Conservation (phyloP, 2,113 vertebrate genomes). For the Nipponia nippon region DNA sequence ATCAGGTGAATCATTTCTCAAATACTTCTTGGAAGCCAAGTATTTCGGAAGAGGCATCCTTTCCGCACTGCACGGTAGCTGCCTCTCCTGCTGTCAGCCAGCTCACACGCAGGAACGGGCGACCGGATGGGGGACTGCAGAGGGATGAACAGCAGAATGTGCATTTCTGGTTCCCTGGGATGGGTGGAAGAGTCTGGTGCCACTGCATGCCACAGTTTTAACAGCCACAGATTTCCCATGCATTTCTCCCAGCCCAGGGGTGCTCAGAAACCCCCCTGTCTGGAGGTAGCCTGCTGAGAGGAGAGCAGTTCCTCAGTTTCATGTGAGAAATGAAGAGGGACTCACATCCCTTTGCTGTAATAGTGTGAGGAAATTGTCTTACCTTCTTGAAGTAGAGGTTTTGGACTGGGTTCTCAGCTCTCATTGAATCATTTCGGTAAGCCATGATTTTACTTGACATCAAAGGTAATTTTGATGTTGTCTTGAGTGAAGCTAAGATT, state of each 20-base stretch:
- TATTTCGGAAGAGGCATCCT: background rate
- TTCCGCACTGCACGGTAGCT: background rate
- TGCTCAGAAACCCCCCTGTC: background rate
- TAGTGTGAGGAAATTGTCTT: background rate
- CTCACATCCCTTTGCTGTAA: background rate
- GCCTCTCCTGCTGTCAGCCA: background rate
- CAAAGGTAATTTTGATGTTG: background rate
- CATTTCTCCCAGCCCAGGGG: accelerated
- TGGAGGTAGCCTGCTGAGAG: background rate
- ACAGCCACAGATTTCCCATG: background rate
- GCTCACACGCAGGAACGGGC: background rate
- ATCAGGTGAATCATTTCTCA: background rate
- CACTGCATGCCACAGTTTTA: background rate
- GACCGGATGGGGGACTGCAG: background rate
- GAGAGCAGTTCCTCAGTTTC: background rate
- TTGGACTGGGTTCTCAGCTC: background rate
- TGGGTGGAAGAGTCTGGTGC: background rate
- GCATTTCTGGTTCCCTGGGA: background rate
- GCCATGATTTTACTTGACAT: background rate
- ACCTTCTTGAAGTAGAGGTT: background rate
- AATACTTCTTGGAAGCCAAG: background rate
- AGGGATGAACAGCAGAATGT: background rate
- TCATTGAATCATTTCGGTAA: background rate
- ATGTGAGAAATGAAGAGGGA: background rate
- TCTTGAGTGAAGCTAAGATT: background rate